Evolutionary conservation across 2,888 invertebrate genomes (phyloP), one percentile per base, ranked within the genome.

Genomic region (Endotricha flammealis): DNA sequence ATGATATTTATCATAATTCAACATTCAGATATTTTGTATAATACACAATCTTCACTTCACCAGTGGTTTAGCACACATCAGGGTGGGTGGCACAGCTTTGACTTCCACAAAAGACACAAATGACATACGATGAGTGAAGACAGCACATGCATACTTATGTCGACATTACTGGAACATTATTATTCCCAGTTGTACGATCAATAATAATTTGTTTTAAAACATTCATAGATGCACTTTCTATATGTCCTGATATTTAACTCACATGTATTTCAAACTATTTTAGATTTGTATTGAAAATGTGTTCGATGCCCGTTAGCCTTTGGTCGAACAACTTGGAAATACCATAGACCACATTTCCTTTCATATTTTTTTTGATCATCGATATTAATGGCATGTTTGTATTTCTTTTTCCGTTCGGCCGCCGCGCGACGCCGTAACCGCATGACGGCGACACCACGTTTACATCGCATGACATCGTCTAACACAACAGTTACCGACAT

Each of bases 401-500:
- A 68, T 79, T 73, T 48, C 52, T 66, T 70, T 68, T 66, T 69
- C 68, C 69, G 66, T 62, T 60, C 65, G 60, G 62, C 61, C 64
- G 72, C 64, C 69, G 47, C 52, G 59, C 64, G 59, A 60, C 64
- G 63, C 58, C 57, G 51, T 73, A 76, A 73, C 70, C 68, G 74
- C 77, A 78, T 77, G 75, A 55, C 75, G 62, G 39, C 48, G 37
- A 35, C 43, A 46, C 56, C 53, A 53, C 56, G 53, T 54, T 54
- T 38, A 39, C 52, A 45, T 45, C 46, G 45, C 46, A 51, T 50
- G 49, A 58, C 69, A 64, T 65, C 66, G 66, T 61, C 55, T 67
- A 68, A 71, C 65, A 60, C 64, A 76, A 79, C 90, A 93, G 93
- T 89, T 93, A 79, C 92, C 93, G 76, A 91, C 89, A 74, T 78